Evolutionary conservation across 2,113 vertebrate species (phyloP).

Genomic region (Aegypius monachus): DNA sequence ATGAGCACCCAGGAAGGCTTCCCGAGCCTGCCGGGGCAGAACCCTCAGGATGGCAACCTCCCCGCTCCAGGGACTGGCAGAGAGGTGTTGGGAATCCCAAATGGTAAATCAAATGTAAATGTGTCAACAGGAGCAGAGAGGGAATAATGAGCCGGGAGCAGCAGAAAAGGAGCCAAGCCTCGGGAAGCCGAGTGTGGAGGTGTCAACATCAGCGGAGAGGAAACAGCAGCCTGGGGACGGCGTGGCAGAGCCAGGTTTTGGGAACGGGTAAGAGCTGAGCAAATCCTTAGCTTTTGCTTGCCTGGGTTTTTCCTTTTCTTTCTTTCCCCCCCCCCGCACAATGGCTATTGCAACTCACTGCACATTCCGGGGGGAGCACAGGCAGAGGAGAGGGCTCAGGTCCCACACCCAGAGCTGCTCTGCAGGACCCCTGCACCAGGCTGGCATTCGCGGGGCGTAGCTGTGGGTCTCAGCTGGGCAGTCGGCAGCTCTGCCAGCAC

Average conservation of each 20-base stretch:
- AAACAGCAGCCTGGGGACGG: not conserved
- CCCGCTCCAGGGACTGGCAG: not conserved
- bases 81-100: not conserved
- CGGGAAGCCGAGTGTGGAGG: not conserved
- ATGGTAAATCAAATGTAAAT: fast-evolving
- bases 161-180: not conserved
- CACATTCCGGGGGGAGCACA: fast-evolving
- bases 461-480: not conserved
- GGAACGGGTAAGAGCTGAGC: not conserved
- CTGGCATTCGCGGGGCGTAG: fast-evolving
- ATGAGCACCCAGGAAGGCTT: not conserved
- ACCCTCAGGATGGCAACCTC: fast-evolving
- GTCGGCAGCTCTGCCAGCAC: not conserved
- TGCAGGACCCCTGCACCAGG: not conserved
- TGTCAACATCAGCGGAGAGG: not conserved
- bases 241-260: not conserved
- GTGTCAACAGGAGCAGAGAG: not conserved
- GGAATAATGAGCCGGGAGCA: not conserved
- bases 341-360: not conserved
- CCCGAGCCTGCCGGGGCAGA: not conserved
- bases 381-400: not conserved
- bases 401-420: not conserved
- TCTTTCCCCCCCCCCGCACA: no score
- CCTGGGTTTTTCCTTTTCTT: not conserved
- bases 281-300: not conserved